Conservation (phyloP, 35 echinoderm and acorn worm species). For the Ophiothrix spiculata region DNA sequence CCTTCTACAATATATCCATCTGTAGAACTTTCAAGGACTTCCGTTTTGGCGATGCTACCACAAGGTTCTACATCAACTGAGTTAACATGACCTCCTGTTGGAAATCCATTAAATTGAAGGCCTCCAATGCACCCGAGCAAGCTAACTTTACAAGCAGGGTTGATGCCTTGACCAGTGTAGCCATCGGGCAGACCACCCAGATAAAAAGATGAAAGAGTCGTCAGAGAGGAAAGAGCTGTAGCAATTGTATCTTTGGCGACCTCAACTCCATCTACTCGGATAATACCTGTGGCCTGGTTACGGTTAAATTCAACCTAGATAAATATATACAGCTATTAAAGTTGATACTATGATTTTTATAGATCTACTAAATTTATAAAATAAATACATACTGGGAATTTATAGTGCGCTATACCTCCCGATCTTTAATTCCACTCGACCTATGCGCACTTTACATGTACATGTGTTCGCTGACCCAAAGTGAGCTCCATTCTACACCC, state of each 20-base stretch:
- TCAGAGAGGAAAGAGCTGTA: slow-evolving; percentile 12
- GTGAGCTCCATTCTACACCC: too few relatives aligned
- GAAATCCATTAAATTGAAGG: slow-evolving; percentile 9
- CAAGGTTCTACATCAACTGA: slow-evolving; percentile 55
- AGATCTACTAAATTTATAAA: too few relatives aligned
- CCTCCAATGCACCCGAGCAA: slow-evolving; percentile 76
- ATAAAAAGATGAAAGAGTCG: slow-evolving; percentile 40
- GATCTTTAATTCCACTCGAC: too few relatives aligned
- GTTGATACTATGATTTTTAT: too few relatives aligned
- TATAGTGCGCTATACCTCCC: too few relatives aligned
- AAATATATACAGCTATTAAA: too few relatives aligned
- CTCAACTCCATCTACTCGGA: slow-evolving; percentile 49
- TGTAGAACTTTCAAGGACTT: slow-evolving; percentile 59
- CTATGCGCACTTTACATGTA: too few relatives aligned
- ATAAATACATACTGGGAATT: too few relatives aligned
- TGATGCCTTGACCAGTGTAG: not conserved
- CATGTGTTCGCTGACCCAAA: too few relatives aligned
- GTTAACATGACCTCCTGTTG: not conserved
- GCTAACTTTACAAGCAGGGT: slow-evolving; percentile 20
- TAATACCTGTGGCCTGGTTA: not conserved
- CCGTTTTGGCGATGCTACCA: slow-evolving; percentile 51
- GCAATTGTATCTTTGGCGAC: slow-evolving; percentile 19
- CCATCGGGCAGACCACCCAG: slow-evolving; percentile 41
- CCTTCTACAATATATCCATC: slow-evolving; percentile 59
- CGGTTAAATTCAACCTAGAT: not conserved